phyloP scores from a whole-genome alignment of 1,140 invertebrate species.

The Akabosia matsudoensis region DNA sequence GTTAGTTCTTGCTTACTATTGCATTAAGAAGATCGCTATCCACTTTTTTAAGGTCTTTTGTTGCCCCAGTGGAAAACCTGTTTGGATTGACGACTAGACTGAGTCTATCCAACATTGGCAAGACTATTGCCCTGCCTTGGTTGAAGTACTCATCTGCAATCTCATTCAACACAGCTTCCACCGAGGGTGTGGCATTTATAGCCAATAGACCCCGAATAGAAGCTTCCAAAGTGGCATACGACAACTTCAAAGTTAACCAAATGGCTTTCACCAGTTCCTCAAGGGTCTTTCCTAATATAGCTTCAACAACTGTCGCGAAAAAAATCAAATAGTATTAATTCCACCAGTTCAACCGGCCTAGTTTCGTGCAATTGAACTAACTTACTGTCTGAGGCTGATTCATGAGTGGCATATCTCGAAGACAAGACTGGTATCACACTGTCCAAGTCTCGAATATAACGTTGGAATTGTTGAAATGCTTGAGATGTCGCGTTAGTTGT shows the following conservation, averaged over 20 bases:
- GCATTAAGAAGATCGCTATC: background rate
- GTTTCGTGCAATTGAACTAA: too few species aligned
- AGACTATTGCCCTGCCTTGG: background rate
- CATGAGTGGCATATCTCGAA: background rate
- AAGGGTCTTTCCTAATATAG: too few species aligned
- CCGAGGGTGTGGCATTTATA: background rate
- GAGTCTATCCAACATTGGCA: conserved; percentile 22
- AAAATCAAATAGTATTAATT: background rate
- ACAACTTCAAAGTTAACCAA: background rate
- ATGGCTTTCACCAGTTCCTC: too few species aligned
- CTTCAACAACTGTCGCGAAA: too few species aligned
- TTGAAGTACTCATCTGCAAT: background rate
- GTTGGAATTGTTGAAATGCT: background rate
- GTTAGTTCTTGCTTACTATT: background rate
- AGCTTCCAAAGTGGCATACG: background rate
- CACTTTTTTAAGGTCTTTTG: background rate
- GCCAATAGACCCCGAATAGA: background rate
- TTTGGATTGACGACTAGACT: background rate
- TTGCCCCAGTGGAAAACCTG: background rate
- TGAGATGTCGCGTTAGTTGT: background rate
- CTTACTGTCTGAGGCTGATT: background rate
- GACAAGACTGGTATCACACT: conserved; percentile 26
- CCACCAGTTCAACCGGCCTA: background rate
- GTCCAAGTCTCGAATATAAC: conserved; percentile 1
- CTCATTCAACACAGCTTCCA: background rate